These are phyloP conservation scores for Haemorhous mexicanus DNA, from an alignment of 2,113 vertebrate species.

Conservation along the genomic window DNA sequence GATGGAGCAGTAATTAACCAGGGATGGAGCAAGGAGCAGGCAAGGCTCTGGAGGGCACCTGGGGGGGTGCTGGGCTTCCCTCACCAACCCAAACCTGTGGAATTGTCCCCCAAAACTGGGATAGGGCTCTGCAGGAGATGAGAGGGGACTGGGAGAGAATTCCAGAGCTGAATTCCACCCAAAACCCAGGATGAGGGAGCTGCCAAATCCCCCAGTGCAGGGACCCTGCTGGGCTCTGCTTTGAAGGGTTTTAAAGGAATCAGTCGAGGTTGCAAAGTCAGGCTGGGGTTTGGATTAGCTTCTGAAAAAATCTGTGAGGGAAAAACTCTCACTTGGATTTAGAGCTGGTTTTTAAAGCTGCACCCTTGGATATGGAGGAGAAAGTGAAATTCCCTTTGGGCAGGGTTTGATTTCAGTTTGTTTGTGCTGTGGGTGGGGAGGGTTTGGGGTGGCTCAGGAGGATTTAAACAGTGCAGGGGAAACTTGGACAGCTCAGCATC, in stretches of 20 bases:
- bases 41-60: neutral
- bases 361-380: neutral
- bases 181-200: neutral
- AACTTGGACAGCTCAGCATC: neutral
- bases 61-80: neutral
- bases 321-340: neutral
- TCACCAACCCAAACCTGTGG: neutral
- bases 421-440: neutral
- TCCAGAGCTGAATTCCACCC: neutral
- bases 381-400: neutral
- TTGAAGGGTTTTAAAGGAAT: neutral
- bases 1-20: neutral
- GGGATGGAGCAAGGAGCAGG: neutral
- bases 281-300: neutral
- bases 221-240: neutral
- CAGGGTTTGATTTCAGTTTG: neutral
- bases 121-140: neutral
- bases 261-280: rapidly evolving
- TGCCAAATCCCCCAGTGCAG: neutral
- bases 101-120: neutral
- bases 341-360: neutral
- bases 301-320: neutral
- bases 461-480: neutral
- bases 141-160: neutral
- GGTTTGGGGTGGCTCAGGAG: neutral